Conservation (phyloP, 2,113 vertebrate species). For the Synchiropus splendidus region DNA sequence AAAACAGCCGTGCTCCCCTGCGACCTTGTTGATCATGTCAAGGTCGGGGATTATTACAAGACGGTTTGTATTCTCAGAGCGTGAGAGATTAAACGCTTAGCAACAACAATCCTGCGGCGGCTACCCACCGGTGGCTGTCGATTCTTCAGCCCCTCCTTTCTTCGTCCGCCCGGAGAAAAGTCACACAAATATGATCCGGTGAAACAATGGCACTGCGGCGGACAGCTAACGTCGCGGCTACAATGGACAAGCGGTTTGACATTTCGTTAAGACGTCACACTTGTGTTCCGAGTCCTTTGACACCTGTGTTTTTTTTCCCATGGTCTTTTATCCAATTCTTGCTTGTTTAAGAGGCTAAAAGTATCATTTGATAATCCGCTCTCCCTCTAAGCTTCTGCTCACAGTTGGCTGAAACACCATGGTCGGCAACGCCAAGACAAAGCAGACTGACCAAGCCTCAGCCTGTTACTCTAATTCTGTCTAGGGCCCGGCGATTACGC, state of each 20-base stretch:
- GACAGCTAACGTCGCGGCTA: constrained; percentile 13
- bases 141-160: constrained; percentile 7
- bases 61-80: constrained; percentile 61
- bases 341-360: constrained; percentile 51
- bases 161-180: neutral
- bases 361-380: constrained; percentile 53
- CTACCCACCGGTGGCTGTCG: constrained; percentile 22
- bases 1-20: constrained; percentile 30
- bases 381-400: constrained; percentile 37
- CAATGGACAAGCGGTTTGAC: constrained; percentile 35
- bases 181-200: too few species aligned
- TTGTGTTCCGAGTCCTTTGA: constrained; percentile 24
- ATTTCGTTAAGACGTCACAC: constrained; percentile 30
- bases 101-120: constrained; percentile 38
- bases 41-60: constrained; percentile 62
- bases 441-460: constrained; percentile 11
- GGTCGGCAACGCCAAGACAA: constrained; percentile 25
- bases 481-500: neutral
- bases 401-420: constrained; percentile 29
- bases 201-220: too few species aligned
- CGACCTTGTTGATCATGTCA: constrained; percentile 49
- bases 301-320: constrained; percentile 26
- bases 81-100: constrained; percentile 64
- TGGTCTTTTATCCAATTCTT: constrained; percentile 31
- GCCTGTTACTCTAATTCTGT: constrained; percentile 8